Evolutionary conservation across 2,797 vertebrate species (phyloP).

Genomic region (Graptemys geographica): DNA sequence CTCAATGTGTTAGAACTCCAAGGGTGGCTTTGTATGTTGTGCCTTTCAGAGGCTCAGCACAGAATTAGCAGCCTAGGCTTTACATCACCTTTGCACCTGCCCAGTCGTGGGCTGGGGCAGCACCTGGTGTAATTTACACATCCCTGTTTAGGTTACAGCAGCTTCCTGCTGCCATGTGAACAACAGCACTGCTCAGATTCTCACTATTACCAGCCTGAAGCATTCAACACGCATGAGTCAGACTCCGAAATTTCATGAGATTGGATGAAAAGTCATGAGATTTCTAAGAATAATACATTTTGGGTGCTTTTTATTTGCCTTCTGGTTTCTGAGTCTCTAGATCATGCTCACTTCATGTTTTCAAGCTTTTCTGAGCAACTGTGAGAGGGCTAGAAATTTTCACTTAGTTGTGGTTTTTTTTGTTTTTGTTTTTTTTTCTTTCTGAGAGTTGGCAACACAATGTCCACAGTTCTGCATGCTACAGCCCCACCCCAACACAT

Average conservation of each 20-base stretch:
- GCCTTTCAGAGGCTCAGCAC: neutral
- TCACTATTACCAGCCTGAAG: neutral
- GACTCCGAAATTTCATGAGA: neutral
- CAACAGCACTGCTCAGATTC: neutral
- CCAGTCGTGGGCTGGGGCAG: conserved; percentile 34
- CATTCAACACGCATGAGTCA: neutral
- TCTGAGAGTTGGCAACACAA: neutral
- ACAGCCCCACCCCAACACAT: neutral
- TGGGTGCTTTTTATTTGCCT: neutral
- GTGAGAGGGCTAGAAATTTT: neutral
- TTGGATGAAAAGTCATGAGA: neutral
- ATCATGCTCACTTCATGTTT: neutral
- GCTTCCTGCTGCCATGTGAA: neutral
- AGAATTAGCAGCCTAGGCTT: conserved; percentile 41
- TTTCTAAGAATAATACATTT: neutral
- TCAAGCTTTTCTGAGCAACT: neutral
- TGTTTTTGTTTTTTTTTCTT: neutral
- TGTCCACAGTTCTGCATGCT: neutral
- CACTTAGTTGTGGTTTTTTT: neutral
- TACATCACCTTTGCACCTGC: conserved; percentile 21
- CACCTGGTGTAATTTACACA: neutral
- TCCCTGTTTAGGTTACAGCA: neutral
- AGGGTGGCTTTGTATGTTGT: conserved; percentile 57
- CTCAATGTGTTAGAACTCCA: neutral
- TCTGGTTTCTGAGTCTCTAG: neutral